Conservation (phyloP, 2,113 vertebrate species). For the Thinocorus orbignyianus region DNA sequence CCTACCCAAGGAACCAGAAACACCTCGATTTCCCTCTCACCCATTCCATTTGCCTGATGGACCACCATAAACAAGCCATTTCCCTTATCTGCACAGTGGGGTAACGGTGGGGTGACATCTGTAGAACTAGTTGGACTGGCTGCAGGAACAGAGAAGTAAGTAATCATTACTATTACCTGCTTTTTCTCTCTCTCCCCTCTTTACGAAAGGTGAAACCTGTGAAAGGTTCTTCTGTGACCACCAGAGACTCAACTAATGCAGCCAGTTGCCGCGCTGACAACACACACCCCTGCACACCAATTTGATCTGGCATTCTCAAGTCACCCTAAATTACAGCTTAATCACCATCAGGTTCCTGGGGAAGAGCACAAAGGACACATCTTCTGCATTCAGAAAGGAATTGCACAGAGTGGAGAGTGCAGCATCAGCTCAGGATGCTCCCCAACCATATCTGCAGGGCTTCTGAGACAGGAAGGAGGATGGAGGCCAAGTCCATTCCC, state of each 20-base stretch:
- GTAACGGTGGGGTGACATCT: neutral
- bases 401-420: fast-evolving
- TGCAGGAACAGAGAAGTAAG: neutral
- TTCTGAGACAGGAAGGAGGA: neutral
- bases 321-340: neutral
- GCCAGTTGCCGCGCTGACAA: neutral
- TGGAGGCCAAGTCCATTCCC: fast-evolving
- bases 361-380: neutral
- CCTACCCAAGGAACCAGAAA: neutral
- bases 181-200: neutral
- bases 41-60: neutral
- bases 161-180: neutral
- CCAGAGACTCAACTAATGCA: neutral
- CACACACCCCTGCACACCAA: no score
- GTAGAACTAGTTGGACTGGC: neutral
- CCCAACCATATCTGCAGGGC: fast-evolving
- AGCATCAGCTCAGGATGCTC: neutral
- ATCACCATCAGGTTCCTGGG: neutral
- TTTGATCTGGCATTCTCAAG: neutral
- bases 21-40: neutral
- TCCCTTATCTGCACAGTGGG: neutral
- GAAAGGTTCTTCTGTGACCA: neutral
- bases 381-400: neutral
- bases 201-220: neutral
- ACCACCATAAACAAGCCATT: neutral